phyloP scores from a whole-genome alignment of 2,888 invertebrate species.

The Drosophila helvetica region DNA sequence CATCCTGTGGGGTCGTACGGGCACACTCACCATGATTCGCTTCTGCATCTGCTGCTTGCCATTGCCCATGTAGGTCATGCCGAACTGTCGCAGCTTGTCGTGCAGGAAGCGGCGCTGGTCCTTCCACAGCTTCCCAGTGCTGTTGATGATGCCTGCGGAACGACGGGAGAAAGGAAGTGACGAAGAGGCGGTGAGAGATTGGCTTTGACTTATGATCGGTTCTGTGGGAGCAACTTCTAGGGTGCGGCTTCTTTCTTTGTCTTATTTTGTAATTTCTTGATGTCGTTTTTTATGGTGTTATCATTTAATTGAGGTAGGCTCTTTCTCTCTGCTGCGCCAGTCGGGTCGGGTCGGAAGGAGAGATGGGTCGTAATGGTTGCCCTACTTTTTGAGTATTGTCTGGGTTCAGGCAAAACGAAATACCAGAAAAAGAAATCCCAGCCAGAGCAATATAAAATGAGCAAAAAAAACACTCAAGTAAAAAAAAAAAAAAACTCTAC shows the following conservation, averaged over 20 bases:
- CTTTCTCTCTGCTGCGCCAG: slow-evolving; percentile 9
- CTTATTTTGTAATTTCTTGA: slow-evolving; percentile 16
- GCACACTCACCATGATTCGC: slow-evolving; percentile 89
- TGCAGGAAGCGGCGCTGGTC: slow-evolving; percentile 94
- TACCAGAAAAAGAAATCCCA: slow-evolving; percentile 43
- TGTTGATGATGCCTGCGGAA: slow-evolving; percentile 92
- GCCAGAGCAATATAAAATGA: slow-evolving; percentile 5
- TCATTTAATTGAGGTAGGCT: slow-evolving; percentile 78
- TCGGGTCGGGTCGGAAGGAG: slow-evolving; percentile 13
- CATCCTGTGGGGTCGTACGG: not conserved
- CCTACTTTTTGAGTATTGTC: slow-evolving; percentile 51
- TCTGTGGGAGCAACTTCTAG: no score
- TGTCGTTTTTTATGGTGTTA: slow-evolving; percentile 20
- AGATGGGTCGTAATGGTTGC: slow-evolving; percentile 27
- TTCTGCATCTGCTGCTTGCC: slow-evolving; percentile 93
- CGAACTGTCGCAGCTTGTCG: slow-evolving; percentile 92
- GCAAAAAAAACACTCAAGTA: not conserved
- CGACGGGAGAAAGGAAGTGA: slow-evolving; percentile 27
- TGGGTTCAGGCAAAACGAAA: slow-evolving; percentile 40
- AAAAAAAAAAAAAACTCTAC: not conserved
- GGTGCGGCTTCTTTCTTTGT: no score
- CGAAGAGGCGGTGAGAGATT: not conserved
- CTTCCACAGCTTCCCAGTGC: slow-evolving; percentile 95
- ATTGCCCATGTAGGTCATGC: slow-evolving; percentile 93
- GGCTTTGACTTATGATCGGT: not conserved